Conservation (phyloP, 2,113 vertebrate species). For the Campylorhamphus procurvoides region DNA sequence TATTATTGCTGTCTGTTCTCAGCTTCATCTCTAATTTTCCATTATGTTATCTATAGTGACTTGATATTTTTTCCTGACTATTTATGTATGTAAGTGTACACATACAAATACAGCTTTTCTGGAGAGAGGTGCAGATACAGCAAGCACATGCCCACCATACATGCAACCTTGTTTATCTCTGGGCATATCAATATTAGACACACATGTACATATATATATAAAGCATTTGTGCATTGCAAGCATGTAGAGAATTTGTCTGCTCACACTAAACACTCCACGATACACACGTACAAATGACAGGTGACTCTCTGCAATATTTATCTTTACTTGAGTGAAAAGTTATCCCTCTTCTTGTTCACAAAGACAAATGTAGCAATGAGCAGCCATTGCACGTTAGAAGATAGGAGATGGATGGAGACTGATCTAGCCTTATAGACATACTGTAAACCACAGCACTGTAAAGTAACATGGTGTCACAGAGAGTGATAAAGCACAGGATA, state of each 20-base stretch:
- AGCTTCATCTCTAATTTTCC: neutral
- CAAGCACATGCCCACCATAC: neutral
- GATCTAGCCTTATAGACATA: neutral
- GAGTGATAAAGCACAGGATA: conserved; percentile 4
- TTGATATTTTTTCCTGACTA: neutral
- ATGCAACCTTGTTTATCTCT: neutral
- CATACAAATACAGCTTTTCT: neutral
- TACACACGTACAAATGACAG: neutral
- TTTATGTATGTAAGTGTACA: neutral
- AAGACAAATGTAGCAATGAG: conserved; percentile 62
- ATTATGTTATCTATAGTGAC: neutral
- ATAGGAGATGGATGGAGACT: conserved; percentile 29
- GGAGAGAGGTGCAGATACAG: neutral
- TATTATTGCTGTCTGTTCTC: neutral
- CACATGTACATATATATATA: fast-evolving
- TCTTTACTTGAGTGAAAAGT: conserved; percentile 29
- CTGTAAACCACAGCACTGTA: neutral
- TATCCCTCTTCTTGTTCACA: conserved; percentile 39
- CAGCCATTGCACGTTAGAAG: neutral
- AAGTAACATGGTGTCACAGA: neutral
- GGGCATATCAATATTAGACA: neutral
- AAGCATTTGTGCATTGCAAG: neutral
- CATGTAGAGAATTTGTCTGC: neutral
- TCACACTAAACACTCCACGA: neutral
- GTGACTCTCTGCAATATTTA: conserved; percentile 6